Base-by-base conservation (phyloP, 2,888 invertebrate genomes). In the Periphyllus acericola region DNA sequence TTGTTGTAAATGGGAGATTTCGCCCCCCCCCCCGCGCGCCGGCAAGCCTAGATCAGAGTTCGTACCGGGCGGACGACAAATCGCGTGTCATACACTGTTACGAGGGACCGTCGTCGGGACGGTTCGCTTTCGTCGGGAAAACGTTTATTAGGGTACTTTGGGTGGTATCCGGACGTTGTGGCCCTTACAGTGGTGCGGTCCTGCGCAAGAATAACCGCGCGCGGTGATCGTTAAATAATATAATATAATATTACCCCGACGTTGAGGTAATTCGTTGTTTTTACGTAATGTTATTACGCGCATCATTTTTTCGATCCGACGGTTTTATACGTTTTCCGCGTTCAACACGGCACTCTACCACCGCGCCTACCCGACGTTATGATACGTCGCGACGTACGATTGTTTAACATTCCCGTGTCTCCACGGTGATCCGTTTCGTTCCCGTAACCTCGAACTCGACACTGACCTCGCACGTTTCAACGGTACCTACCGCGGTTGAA, bases 11-110 rank as follows among this genome's bases (percentile, higher is more conserved):
- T 46, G 66, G 66, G 76, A 32, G 66, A 66, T 76, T 76, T 84
- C 60, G 9, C 60, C 60, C 60, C 4, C 32, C 71, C 25, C 1
- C 4, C 29, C 74, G 5, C 11, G 46, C 72, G 14, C 36, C 19
- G 32, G 32, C 17, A 76, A 46, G 34, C 46, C 68, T 66, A 75
- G 68, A 75, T 66, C 75, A 40, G n/a, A 60, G 76, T 46, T 32
- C 25, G 84, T 84, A 34, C 83, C 60, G 75, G 40, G 32, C 68
- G 32, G 36, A 84, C 76, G 76, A 84, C 66, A 84, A 84, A 84
- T 84, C 46, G 66, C 84, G 46, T 84, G 84, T 84, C 84, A 68
- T 76, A 76, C 66, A 68, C 84, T 25, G 76, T 34, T 76, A 46
- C 76, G 17, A n/a, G 29, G 34, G 76, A 46, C 40, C 14, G 40